Conservation (phyloP, 2,888 invertebrate species). For the Thymelicus sylvestris region DNA sequence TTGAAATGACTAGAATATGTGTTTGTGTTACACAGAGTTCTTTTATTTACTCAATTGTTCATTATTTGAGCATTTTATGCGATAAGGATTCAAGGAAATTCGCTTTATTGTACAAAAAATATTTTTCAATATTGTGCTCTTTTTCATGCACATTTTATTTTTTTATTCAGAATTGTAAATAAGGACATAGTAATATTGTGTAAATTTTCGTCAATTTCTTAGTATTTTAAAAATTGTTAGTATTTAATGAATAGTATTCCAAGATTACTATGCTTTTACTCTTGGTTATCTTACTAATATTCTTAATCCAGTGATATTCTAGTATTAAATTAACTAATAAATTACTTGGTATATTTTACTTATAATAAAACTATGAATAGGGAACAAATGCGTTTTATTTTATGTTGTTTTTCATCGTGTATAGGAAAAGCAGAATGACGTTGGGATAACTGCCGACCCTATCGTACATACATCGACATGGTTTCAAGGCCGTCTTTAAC, state of each 20-base stretch:
- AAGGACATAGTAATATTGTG: background rate
- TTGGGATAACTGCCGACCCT: no score
- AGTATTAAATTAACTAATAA: constrained; percentile 38
- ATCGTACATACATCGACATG: no score
- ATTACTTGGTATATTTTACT: constrained; percentile 4
- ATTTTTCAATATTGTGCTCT: no score
- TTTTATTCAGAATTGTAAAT: background rate
- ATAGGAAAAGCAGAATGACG: no score
- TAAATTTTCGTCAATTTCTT: constrained; percentile 6
- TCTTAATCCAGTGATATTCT: constrained; percentile 69
- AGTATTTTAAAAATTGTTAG: background rate
- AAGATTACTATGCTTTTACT: background rate
- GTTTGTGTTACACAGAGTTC: no score
- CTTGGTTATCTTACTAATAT: constrained; percentile 31
- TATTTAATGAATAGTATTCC: background rate
- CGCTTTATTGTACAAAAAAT: background rate
- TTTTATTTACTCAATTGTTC: no score
- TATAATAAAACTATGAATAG: no score
- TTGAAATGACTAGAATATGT: no score
- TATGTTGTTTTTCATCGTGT: no score
- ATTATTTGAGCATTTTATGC: no score
- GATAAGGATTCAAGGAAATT: background rate
- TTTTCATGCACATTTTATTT: no score
- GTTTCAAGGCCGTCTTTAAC: no score
- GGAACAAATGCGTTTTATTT: background rate